Base-by-base conservation (phyloP, 2,797 vertebrate species). In the Luscinia megarhynchos region DNA sequence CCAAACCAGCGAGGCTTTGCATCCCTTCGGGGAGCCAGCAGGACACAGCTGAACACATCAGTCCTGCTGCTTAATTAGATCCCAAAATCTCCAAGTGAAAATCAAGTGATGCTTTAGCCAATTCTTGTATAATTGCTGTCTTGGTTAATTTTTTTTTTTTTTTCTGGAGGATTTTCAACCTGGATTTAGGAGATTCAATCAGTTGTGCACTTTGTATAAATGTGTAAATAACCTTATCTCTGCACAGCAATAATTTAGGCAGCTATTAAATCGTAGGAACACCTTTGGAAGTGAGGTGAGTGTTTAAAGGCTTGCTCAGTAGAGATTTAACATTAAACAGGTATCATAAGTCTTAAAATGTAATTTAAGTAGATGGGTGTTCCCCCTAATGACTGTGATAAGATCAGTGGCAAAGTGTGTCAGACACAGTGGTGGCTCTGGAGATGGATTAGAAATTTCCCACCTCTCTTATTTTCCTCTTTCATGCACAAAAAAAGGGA, bases 11-110 rank as follows among this genome's bases (percentile, higher is more conserved):
- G 51, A 46, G 6, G 5, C 34, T 54, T 86, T 30, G 22, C 43
- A 32, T 89, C 88, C 92, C 70, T 62, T 58, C 32, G 78, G 77
- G 93, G 10, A 81, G 55, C 54, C 88, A 81, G 76, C 87, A 72
- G 87, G 91, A 89, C 62, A 72, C 58, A 54, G 91, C 62, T 63
- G 73, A 91, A 24, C 77, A 29, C 74, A 43, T 36, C 80, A 67
- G 12, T 51, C 80, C 80, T 79, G 57, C 79, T 88, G 67, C 89
- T 94, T 95, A 90, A 95, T 94, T 81, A 95, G 79, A 81, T 93
- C 89, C 83, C 89, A 50, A 86, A 91, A 94, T 85, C 92, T 91
- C 92, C 64, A 8, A 90, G 84, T 93, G 26, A 86, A 88, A 92
- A 79, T 55, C 58, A 46, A 93, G 69, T 12, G 36, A 75, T 43